These are phyloP conservation scores for Rhinichthys osculus DNA, from an alignment of 2,797 vertebrate genomes.

Conservation along the genomic window DNA sequence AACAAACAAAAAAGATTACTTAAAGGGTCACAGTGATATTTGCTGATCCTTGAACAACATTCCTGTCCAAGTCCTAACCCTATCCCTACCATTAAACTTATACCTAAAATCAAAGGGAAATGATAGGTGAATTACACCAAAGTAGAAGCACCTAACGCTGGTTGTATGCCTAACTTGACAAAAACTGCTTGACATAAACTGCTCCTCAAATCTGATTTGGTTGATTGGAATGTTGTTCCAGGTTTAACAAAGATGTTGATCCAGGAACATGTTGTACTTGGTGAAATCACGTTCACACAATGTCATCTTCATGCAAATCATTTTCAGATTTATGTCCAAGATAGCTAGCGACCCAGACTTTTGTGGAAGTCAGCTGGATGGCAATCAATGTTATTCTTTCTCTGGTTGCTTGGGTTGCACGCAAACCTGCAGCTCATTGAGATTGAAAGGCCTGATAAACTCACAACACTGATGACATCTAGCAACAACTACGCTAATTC, in stretches of 20 bases:
- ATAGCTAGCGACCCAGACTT: background rate
- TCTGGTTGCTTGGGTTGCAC: conserved; percentile 41
- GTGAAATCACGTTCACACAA: background rate
- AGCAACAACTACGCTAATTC: conserved; percentile 36
- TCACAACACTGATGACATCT: conserved; percentile 36
- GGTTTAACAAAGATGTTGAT: background rate
- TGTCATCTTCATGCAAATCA: background rate
- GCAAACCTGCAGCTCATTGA: conserved; percentile 53
- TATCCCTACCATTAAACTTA: background rate
- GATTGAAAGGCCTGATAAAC: conserved; percentile 57
- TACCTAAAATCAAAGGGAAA: background rate
- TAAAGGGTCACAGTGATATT: background rate
- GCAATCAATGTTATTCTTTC: conserved; percentile 47
- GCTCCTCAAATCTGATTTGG: background rate
- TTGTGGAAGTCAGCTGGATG: conserved; percentile 47
- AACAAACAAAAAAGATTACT: background rate
- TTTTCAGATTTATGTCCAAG: background rate
- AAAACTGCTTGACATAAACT: background rate
- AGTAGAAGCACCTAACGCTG: background rate
- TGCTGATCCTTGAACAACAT: background rate
- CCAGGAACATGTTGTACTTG: background rate
- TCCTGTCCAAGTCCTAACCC: background rate
- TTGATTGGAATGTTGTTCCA: background rate
- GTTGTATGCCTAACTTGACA: background rate
- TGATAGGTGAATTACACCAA: background rate